These are phyloP conservation scores for Edolisoma coerulescens DNA, from an alignment of 2,113 vertebrate genomes.

Conservation along the genomic window DNA sequence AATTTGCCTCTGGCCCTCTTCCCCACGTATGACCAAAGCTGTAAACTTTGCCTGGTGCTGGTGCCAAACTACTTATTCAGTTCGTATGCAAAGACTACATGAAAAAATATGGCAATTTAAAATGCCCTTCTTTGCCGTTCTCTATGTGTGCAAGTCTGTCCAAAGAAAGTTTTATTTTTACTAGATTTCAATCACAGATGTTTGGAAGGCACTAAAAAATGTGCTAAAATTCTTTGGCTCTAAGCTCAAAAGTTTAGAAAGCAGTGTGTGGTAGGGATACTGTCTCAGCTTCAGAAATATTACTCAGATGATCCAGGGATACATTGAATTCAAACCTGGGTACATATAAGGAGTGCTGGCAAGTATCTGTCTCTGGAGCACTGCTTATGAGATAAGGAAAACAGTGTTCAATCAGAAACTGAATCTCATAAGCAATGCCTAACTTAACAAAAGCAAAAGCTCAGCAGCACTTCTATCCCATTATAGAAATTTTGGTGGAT, in stretches of 20 bases:
- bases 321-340: background rate
- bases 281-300: background rate
- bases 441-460: rapidly evolving
- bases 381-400: background rate
- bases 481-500: background rate
- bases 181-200: background rate
- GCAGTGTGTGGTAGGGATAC: background rate
- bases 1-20: background rate
- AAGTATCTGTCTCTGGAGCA: background rate
- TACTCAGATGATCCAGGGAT: background rate
- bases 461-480: background rate
- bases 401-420: background rate
- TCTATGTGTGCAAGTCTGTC: background rate
- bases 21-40: background rate
- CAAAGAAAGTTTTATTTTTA: background rate
- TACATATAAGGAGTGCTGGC: background rate
- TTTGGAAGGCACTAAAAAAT: background rate
- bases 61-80: background rate
- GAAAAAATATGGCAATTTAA: background rate
- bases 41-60: background rate
- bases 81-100: background rate
- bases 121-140: background rate
- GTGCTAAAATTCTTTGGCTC: background rate
- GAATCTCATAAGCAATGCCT: background rate
- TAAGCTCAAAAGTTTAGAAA: background rate